Percentiles rank a stretch among this genome's conserved stretches.
These are phyloP conservation scores for Oscheius sp. DNA, from an alignment of 2,888 invertebrate genomes.

Conservation along the genomic window DNA sequence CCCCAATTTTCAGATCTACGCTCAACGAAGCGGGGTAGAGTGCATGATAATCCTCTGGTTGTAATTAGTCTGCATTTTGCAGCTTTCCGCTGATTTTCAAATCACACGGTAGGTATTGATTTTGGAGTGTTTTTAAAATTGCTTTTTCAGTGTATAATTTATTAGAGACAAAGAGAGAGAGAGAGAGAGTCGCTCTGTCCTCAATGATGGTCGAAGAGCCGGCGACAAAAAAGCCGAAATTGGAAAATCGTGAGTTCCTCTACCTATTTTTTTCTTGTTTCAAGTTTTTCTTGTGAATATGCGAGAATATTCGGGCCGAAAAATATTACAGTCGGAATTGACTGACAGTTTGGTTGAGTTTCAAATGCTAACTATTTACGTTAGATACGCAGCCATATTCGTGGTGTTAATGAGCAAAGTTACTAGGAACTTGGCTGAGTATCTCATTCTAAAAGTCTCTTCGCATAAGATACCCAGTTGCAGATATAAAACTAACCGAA, in stretches of 20 bases:
- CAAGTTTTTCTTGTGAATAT: too few species aligned
- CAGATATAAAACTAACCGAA: too few species aligned
- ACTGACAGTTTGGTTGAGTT: too few species aligned
- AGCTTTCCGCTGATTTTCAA: slow-evolving; percentile 14
- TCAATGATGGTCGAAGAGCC: slow-evolving; percentile 42
- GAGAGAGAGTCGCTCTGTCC: not conserved
- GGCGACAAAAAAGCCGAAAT: slow-evolving; percentile 43
- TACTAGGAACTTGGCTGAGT: too few species aligned
- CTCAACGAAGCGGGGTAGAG: slow-evolving; percentile 31
- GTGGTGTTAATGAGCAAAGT: too few species aligned
- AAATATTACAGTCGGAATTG: too few species aligned
- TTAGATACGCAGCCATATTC: too few species aligned
- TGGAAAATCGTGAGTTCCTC: slow-evolving; percentile 39
- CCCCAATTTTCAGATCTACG: slow-evolving; percentile 16
- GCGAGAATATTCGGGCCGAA: too few species aligned
- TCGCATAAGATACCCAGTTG: too few species aligned
- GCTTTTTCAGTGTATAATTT: slow-evolving; percentile 19
- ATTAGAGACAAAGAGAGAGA: slow-evolving; percentile 9
- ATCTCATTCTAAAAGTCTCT: too few species aligned
- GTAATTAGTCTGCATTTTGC: slow-evolving; percentile 33
- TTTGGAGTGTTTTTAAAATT: not conserved
- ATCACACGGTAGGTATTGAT: slow-evolving; percentile 17
- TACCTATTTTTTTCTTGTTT: not conserved
- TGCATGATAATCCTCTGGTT: slow-evolving; percentile 30
- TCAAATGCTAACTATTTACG: too few species aligned